phyloP scores from a whole-genome alignment of 23 tunicate genomes.

The Diplosoma virens region DNA sequence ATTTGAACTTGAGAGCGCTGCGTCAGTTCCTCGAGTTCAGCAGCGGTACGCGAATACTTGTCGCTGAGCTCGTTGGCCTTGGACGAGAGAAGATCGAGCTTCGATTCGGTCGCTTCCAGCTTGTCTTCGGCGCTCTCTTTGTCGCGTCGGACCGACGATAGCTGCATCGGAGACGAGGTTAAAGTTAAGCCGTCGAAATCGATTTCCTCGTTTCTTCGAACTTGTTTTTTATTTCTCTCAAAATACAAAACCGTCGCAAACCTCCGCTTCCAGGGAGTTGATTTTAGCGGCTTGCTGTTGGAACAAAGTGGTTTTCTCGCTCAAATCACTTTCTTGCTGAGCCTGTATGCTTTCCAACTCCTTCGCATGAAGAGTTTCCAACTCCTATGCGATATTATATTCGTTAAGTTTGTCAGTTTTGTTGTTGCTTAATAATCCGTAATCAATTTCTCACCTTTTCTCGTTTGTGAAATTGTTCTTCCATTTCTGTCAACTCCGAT shows the following conservation, averaged over 20 bases:
- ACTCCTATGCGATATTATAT: constrained; percentile 18
- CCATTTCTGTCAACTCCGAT: background rate
- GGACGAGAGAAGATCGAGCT: background rate
- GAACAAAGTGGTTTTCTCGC: constrained; percentile 48
- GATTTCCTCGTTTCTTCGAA: too few species aligned
- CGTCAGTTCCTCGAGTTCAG: background rate
- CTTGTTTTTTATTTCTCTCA: too few species aligned
- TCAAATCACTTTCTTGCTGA: constrained; percentile 34
- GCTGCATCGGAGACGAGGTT: too few species aligned
- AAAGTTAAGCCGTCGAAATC: too few species aligned
- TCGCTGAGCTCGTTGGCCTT: background rate
- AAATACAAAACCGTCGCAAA: too few species aligned
- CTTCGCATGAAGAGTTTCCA: constrained; percentile 17
- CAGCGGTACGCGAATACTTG: background rate
- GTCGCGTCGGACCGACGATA: background rate
- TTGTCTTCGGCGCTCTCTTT: constrained; percentile 10
- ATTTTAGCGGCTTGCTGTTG: constrained; percentile 76
- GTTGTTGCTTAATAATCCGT: background rate
- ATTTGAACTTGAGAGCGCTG: background rate
- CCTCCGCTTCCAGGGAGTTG: constrained; percentile 45
- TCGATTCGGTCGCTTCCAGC: constrained; percentile 2
- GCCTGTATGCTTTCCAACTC: constrained; percentile 40
- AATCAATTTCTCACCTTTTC: constrained; percentile 15
- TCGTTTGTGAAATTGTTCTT: constrained; percentile 16
- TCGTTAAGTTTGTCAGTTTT: too few species aligned